Percentiles rank a stretch among this genome's conserved stretches.
These are phyloP conservation scores for Callosobruchus maculatus DNA, from an alignment of 2,888 invertebrate species.

Conservation along the genomic window DNA sequence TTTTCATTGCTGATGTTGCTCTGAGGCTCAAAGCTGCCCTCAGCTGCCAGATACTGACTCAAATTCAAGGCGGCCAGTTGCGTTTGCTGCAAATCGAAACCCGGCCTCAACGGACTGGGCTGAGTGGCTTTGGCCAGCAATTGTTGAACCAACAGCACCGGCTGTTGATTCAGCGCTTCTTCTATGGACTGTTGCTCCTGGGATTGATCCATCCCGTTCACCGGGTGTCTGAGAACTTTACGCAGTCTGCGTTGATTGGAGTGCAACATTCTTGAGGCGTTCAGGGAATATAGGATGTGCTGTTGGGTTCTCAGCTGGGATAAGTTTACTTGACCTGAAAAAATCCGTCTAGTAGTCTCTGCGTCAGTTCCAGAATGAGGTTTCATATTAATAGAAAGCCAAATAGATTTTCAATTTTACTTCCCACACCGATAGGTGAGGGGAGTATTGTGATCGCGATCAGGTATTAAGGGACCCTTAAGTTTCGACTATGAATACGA, in stretches of 20 bases:
- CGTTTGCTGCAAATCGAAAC: constrained; percentile 74
- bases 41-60: constrained; percentile 76
- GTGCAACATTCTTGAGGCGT: constrained; percentile 75
- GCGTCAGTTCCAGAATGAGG: too few relatives aligned
- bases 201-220: constrained; percentile 50
- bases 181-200: constrained; percentile 48
- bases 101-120: constrained; percentile 85
- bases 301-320: constrained; percentile 69
- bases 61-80: constrained; percentile 77
- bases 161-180: constrained; percentile 47
- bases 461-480: too few relatives aligned
- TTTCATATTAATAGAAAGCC: too few relatives aligned
- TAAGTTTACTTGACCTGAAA: constrained; percentile 52
- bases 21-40: constrained; percentile 45
- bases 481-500: too few relatives aligned
- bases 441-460: too few relatives aligned
- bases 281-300: constrained; percentile 70
- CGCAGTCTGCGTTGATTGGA: constrained; percentile 75
- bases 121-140: constrained; percentile 80
- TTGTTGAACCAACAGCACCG: constrained; percentile 65
- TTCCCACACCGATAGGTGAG: too few relatives aligned
- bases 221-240: constrained; percentile 71
- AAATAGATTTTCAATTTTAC: too few relatives aligned
- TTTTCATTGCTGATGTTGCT: constrained; percentile 36
- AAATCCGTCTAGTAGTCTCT: too few relatives aligned